phyloP scores from a whole-genome alignment of 2,113 vertebrate genomes.

The Phylloscopus whistleri region DNA sequence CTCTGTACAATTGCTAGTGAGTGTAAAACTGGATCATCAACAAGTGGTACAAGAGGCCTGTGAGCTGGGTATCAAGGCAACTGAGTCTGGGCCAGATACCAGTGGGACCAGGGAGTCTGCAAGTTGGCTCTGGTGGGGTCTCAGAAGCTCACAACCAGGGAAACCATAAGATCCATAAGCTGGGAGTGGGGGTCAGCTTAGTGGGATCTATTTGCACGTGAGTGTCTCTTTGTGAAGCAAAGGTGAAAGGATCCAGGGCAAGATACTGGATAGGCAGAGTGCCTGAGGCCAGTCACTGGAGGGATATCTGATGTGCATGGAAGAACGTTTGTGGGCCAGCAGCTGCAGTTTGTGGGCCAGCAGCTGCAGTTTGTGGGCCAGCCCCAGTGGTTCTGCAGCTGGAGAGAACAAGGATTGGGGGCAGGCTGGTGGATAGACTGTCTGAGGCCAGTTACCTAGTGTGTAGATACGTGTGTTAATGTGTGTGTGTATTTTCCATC shows the following conservation, averaged over 20 bases:
- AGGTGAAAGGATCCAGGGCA: not conserved
- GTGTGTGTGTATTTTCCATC: not conserved
- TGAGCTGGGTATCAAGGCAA: not conserved
- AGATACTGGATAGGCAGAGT: not conserved
- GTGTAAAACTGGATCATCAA: not conserved
- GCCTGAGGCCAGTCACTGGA: not conserved
- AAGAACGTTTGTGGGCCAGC: not conserved
- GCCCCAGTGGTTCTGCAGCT: not conserved
- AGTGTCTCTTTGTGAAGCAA: not conserved
- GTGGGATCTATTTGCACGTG: not conserved
- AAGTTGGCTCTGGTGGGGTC: fast-evolving
- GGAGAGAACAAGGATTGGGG: not conserved
- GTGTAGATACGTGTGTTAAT: not conserved
- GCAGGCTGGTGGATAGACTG: not conserved
- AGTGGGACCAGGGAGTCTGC: not conserved
- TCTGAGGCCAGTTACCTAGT: not conserved
- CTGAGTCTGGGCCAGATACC: not conserved
- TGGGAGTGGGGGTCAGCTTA: fast-evolving
- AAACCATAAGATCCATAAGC: not conserved
- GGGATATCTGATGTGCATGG: not conserved
- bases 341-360: not conserved
- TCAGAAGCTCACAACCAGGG: not conserved
- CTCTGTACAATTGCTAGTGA: fast-evolving
- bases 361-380: not conserved
- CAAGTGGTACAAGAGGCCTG: not conserved